Evolutionary conservation across 1,140 invertebrate species (phyloP).

Genomic region (Drosophila bocqueti): DNA sequence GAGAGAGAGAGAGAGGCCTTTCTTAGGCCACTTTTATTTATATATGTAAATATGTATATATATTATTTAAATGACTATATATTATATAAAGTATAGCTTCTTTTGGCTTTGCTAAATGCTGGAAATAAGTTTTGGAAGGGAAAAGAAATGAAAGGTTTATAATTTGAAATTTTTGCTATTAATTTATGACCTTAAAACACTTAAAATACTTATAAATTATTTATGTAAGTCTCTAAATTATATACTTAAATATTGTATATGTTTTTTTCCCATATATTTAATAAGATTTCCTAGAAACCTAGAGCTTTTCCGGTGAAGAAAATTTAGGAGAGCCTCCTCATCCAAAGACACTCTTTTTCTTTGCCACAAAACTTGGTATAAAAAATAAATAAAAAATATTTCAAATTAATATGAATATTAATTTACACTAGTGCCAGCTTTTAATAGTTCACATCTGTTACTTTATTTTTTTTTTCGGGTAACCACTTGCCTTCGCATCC

Average conservation of each 20-base stretch:
- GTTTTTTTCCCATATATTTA: background rate
- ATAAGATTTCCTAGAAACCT: background rate
- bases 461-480: background rate
- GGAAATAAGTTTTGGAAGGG: background rate
- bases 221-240: background rate
- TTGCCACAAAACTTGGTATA: background rate
- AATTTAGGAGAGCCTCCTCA: background rate
- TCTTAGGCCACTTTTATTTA: background rate
- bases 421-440: slow-evolving; percentile 2
- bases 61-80: background rate
- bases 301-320: background rate
- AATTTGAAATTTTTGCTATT: background rate
- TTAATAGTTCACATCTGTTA: slow-evolving; percentile 60
- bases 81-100: background rate
- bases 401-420: no score
- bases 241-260: background rate
- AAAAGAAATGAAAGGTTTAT: background rate
- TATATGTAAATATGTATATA: background rate
- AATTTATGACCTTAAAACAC: background rate
- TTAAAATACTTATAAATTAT: background rate
- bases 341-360: background rate
- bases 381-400: no score
- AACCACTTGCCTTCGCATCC: slow-evolving; percentile 27
- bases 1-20: background rate
- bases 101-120: background rate